phyloP scores from a whole-genome alignment of 2,888 invertebrate species.

The Eupithecia pulchellata region DNA sequence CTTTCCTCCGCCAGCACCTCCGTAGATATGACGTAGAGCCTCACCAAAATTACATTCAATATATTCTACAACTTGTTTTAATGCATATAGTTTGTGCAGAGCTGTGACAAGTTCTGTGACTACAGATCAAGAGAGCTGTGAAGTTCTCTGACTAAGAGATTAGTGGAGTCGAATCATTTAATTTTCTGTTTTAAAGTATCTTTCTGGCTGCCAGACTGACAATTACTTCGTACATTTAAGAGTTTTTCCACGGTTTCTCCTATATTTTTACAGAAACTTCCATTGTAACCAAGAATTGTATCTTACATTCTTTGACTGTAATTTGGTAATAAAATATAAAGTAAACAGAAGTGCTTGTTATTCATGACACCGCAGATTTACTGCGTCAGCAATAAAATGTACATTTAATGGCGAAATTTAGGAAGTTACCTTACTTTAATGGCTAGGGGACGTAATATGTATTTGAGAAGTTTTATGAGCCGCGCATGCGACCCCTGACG shows the following conservation, averaged over 20 bases:
- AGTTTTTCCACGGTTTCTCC: neutral
- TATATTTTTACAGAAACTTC: neutral
- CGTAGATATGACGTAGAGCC: too few species aligned
- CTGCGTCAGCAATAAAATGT: conserved; percentile 49
- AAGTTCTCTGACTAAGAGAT: too few species aligned
- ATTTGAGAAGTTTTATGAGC: conserved; percentile 29
- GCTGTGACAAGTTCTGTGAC: too few species aligned
- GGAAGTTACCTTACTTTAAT: conserved; percentile 41
- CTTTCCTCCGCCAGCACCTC: too few species aligned
- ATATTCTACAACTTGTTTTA: too few species aligned
- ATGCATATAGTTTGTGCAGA: too few species aligned
- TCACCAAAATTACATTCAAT: too few species aligned
- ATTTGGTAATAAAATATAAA: conserved; percentile 35
- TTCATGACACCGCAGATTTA: conserved; percentile 49
- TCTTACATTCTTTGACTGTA: neutral
- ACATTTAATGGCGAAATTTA: conserved; percentile 50
- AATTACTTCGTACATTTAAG: neutral
- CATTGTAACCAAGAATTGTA: neutral
- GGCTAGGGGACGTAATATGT: conserved; percentile 26
- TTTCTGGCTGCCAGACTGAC: too few species aligned
- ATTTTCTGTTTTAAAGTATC: too few species aligned
- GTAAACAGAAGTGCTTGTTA: conserved; percentile 37
- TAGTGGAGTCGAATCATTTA: too few species aligned
- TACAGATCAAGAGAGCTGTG: too few species aligned
- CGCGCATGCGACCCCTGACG: conserved; percentile 23